phyloP scores from a whole-genome alignment of 2,797 vertebrate species.

The Scyliorhinus canicula region DNA sequence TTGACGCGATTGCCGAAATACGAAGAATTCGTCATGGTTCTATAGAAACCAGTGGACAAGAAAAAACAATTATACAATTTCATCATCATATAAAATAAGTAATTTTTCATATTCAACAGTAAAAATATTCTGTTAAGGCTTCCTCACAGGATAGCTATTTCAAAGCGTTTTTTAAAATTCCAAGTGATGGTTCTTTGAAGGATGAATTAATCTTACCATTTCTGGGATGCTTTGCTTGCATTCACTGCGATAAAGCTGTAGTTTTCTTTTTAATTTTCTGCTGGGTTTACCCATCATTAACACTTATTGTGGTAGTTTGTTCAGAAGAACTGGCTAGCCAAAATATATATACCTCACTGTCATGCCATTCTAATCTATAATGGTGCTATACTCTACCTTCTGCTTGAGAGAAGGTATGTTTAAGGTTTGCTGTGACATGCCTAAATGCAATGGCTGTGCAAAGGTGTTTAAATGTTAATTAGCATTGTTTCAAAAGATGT shows the following conservation, averaged over 20 bases:
- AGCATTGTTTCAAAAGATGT: not conserved
- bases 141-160: not conserved
- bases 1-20: slow-evolving; percentile 76
- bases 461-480: not conserved
- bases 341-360: not conserved
- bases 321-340: not conserved
- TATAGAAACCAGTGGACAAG: slow-evolving; percentile 83
- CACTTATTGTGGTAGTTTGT: not conserved
- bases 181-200: not conserved
- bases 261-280: not conserved
- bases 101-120: not conserved
- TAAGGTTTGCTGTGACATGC: not conserved
- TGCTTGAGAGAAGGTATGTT: not conserved
- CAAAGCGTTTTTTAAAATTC: not conserved
- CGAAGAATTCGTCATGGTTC: slow-evolving; percentile 72
- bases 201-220: not conserved
- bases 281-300: not conserved
- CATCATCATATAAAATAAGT: slow-evolving; percentile 64
- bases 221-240: not conserved
- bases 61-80: slow-evolving; percentile 80
- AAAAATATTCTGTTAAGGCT: not conserved
- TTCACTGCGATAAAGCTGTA: not conserved
- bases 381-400: not conserved
- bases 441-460: not conserved
- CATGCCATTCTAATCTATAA: not conserved